phyloP scores from a whole-genome alignment of 1,140 invertebrate genomes.

The Bombus consobrinus region DNA sequence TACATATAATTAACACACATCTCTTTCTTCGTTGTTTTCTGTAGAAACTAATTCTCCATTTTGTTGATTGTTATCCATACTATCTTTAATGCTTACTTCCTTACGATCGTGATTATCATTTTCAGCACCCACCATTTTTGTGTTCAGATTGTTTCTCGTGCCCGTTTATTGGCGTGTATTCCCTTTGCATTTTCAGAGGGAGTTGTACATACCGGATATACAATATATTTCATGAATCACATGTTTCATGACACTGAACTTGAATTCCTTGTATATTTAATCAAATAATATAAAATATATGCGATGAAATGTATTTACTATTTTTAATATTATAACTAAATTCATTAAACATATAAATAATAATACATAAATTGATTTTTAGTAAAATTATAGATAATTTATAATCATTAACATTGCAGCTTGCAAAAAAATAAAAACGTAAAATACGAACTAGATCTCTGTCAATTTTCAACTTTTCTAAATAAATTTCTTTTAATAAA shows the following conservation, averaged over 20 bases:
- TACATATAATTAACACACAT: slow-evolving; percentile 61
- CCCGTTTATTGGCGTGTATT: neutral
- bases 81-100: slow-evolving; percentile 55
- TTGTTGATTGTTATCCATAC: slow-evolving; percentile 65
- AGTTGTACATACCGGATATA: slow-evolving; percentile 39
- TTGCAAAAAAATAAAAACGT: neutral
- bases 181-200: slow-evolving; percentile 24
- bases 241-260: slow-evolving; percentile 14
- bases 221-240: slow-evolving; percentile 3
- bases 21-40: slow-evolving; percentile 66
- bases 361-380: neutral
- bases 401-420: neutral
- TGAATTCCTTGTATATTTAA: neutral
- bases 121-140: slow-evolving; percentile 62
- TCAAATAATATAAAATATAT: neutral
- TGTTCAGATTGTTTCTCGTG: slow-evolving; percentile 22
- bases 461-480: neutral
- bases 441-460: neutral
- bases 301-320: neutral
- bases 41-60: slow-evolving; percentile 66
- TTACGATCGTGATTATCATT: slow-evolving; percentile 56
- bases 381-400: neutral
- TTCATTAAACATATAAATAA: neutral
- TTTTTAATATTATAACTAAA: neutral
- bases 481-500: neutral